phyloP scores from a whole-genome alignment of 2,797 vertebrate genomes.

The Liparis tanakae region DNA sequence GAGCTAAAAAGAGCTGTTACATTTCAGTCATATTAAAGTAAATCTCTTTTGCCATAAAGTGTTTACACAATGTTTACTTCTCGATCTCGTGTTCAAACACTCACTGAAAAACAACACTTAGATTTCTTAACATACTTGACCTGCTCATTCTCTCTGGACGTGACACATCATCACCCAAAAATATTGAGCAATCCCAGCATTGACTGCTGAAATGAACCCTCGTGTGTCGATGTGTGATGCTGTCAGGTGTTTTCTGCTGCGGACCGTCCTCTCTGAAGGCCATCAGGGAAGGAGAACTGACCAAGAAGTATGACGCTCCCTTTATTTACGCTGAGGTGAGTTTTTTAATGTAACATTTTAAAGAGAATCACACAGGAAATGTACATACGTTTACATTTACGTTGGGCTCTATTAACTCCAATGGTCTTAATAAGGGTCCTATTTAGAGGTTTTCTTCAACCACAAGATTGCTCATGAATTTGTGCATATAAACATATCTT shows the following conservation, averaged over 20 bases:
- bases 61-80: no score
- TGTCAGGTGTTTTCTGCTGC: slow-evolving; percentile 88
- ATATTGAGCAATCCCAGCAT: neutral
- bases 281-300: slow-evolving; percentile 88
- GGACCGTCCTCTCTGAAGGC: slow-evolving; percentile 87
- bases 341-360: neutral
- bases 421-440: neutral
- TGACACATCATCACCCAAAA: neutral
- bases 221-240: slow-evolving; percentile 16
- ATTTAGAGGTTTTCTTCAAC: neutral
- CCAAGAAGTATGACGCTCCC: slow-evolving; percentile 84
- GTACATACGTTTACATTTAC: neutral
- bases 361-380: neutral
- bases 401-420: neutral
- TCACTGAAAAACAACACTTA: neutral
- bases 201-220: neutral
- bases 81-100: neutral
- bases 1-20: no score
- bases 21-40: neutral
- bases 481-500: neutral
- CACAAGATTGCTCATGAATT: no score
- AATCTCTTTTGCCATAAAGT: neutral
- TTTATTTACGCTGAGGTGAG: slow-evolving; percentile 92
- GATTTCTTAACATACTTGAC: neutral
- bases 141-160: neutral